Percentiles rank a stretch among this genome's conserved stretches.
Evolutionary conservation across 2,888 invertebrate genomes (phyloP).

Genomic region (Platypus cylindrus): DNA sequence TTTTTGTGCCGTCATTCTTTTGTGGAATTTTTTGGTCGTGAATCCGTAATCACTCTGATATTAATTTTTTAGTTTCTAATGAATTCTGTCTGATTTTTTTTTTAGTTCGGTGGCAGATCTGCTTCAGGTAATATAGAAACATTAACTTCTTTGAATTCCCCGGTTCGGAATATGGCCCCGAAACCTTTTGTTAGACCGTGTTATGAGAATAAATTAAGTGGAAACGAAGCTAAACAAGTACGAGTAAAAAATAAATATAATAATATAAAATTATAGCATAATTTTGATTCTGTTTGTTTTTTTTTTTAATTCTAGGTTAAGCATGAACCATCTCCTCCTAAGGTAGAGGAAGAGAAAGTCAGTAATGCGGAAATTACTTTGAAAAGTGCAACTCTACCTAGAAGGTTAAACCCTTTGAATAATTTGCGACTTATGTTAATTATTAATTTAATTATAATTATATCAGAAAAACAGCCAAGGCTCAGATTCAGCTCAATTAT

Average conservation of each 20-base stretch:
- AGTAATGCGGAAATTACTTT: conserved; percentile 52
- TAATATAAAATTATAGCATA: background rate
- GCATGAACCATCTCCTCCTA: conserved; percentile 18
- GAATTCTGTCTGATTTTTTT: background rate
- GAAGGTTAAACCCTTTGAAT: conserved; percentile 31
- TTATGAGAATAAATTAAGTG: conserved; percentile 17
- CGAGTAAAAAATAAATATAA: background rate
- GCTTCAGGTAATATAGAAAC: conserved; percentile 45
- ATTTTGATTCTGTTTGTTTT: background rate
- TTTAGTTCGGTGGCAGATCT: conserved; percentile 31
- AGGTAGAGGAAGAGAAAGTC: conserved; percentile 37
- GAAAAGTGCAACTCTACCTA: conserved; percentile 53
- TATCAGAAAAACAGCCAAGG: conserved; percentile 43
- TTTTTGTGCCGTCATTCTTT: background rate
- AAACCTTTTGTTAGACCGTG: conserved; percentile 25
- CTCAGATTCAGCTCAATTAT: conserved; percentile 49
- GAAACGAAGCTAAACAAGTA: conserved; percentile 20
- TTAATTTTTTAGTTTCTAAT: background rate
- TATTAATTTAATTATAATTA: background rate
- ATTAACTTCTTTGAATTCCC: conserved; percentile 25
- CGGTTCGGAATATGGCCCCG: conserved; percentile 22
- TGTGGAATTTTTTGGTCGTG: too few species aligned
- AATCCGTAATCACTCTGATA: too few species aligned
- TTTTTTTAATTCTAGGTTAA: conserved; percentile 5
- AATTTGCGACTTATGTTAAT: background rate